These are phyloP conservation scores for Polyploca ridens DNA, from an alignment of 2,888 invertebrate species.

Conservation along the genomic window DNA sequence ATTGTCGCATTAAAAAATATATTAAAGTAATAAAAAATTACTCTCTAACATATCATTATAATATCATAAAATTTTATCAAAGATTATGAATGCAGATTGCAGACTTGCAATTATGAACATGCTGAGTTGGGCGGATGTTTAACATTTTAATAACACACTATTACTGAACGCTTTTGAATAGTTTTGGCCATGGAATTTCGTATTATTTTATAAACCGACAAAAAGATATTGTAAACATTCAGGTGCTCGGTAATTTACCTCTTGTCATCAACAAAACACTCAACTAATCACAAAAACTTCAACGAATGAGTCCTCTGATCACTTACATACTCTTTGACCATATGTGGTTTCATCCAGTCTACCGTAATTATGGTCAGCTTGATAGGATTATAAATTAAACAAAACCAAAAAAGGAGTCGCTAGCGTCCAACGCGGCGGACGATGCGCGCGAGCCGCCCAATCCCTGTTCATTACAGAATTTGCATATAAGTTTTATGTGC, in stretches of 20 bases:
- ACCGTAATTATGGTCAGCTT: constrained; percentile 28
- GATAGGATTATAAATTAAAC: constrained; percentile 49
- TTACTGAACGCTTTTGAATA: no score
- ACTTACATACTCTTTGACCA: constrained; percentile 14
- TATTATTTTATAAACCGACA: no score
- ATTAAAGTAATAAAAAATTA: background rate
- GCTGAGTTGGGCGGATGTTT: background rate
- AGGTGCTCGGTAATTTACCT: background rate
- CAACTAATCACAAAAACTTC: background rate
- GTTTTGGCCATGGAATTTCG: no score
- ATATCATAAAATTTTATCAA: background rate
- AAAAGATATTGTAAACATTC: background rate
- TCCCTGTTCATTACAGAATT: constrained; percentile 59
- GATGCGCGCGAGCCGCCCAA: constrained; percentile 51
- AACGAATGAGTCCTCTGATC: background rate
- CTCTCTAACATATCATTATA: background rate
- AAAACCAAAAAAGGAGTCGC: constrained; percentile 54
- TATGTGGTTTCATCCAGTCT: constrained; percentile 14
- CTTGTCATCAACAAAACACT: background rate
- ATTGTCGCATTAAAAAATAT: background rate
- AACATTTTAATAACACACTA: no score
- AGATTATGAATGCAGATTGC: background rate
- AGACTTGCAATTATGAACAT: background rate
- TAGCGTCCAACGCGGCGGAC: constrained; percentile 19
- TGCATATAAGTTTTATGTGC: constrained; percentile 54